Conservation (phyloP, 2,888 invertebrate genomes). For the Hyppa rectilinea region DNA sequence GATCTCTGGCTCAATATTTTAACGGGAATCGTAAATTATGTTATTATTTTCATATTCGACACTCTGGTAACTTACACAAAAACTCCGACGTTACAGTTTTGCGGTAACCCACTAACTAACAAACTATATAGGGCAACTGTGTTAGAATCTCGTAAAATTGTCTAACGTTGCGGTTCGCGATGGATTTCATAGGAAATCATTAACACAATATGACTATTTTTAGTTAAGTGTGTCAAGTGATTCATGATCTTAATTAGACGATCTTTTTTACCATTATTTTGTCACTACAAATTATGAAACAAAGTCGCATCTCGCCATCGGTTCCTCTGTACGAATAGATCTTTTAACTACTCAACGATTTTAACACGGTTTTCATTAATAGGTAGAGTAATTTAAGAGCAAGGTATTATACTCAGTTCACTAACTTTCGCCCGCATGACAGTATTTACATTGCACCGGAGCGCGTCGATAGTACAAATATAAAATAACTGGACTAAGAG, state of each 20-base stretch:
- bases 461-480: too few relatives aligned
- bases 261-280: conserved; percentile 1
- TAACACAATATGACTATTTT: conserved; percentile 68
- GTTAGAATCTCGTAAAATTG: conserved; percentile 59
- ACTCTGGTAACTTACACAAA: conserved; percentile 58
- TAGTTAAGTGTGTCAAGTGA: conserved; percentile 27
- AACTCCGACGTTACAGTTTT: conserved; percentile 54
- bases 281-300: too few relatives aligned
- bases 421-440: too few relatives aligned
- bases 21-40: conserved; percentile 57
- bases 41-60: conserved; percentile 49
- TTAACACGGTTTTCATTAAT: too few relatives aligned
- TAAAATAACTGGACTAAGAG: conserved; percentile 3
- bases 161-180: conserved; percentile 50
- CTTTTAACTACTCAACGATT: too few relatives aligned
- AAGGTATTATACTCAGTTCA: too few relatives aligned
- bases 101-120: conserved; percentile 59
- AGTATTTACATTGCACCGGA: too few relatives aligned
- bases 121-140: conserved; percentile 59
- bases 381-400: too few relatives aligned
- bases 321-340: too few relatives aligned
- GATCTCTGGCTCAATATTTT: conserved; percentile 46
- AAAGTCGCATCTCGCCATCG: too few relatives aligned
- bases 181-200: conserved; percentile 63
- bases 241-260: conserved; percentile 12